Conservation (phyloP, 2,797 vertebrate genomes). For the Pagetopsis macropterus region DNA sequence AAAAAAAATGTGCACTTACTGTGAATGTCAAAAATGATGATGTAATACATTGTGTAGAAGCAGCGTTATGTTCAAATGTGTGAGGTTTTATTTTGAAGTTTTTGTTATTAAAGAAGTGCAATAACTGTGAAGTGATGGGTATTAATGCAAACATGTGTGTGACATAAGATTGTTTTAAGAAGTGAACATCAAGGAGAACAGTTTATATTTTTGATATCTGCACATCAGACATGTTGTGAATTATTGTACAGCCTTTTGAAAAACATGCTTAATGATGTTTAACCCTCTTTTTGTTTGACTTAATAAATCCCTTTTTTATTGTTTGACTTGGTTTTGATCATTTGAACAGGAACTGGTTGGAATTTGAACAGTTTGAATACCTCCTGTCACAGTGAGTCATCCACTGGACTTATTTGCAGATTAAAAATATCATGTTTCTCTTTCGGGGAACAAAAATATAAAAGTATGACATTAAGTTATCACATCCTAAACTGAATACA, state of each 20-base stretch:
- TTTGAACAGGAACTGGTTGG: background rate
- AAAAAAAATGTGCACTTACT: background rate
- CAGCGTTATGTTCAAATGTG: background rate
- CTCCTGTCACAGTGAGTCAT: background rate
- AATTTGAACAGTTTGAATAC: too few species aligned
- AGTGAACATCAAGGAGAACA: constrained; percentile 20
- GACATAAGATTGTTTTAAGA: constrained; percentile 13
- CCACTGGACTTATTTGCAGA: background rate
- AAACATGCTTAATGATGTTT: background rate
- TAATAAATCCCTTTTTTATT: constrained; percentile 9
- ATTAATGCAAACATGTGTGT: constrained; percentile 21
- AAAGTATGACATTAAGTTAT: background rate
- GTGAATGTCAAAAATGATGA: constrained; percentile 30
- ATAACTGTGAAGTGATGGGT: constrained; percentile 40
- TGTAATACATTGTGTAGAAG: background rate
- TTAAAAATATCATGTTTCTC: background rate
- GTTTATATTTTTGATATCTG: constrained; percentile 1
- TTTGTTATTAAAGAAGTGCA: constrained; percentile 23
- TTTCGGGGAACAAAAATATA: background rate
- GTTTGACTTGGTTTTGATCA: background rate
- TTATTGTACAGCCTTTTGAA: constrained; percentile 9
- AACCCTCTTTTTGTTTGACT: constrained; percentile 12
- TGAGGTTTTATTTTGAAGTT: constrained; percentile 14
- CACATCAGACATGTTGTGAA: constrained; percentile 5
- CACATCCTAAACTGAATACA: background rate